Percentiles rank a stretch among this genome's conserved stretches.
Conservation (phyloP, 2,113 vertebrate species). For the Malurus alboscapulatus region DNA sequence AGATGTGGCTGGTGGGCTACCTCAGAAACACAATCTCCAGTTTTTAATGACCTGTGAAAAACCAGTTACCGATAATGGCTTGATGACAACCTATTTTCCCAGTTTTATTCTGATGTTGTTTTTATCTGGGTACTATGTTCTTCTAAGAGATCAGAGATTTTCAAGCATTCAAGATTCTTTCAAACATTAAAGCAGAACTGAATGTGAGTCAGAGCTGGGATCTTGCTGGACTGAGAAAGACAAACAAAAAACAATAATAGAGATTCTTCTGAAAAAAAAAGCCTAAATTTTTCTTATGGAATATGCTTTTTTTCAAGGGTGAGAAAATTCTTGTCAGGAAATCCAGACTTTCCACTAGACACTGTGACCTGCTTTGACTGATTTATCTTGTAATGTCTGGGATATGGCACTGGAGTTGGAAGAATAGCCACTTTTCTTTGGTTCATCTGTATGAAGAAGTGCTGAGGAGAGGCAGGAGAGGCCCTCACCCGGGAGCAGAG, state of each 20-base stretch:
- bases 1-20: not conserved
- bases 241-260: not conserved
- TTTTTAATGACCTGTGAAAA: not conserved
- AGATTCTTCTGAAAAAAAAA: not conserved
- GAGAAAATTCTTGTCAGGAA: conserved; percentile 12
- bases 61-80: not conserved
- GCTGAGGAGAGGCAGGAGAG: not conserved
- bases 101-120: not conserved
- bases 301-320: not conserved
- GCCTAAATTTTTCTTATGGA: not conserved
- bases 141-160: not conserved
- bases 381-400: not conserved
- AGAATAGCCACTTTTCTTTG: not conserved
- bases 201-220: conserved; percentile 48
- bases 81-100: conserved; percentile 12
- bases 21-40: not conserved
- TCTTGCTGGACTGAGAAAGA: not conserved
- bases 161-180: not conserved
- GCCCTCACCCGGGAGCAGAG: not conserved
- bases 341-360: conserved; percentile 7
- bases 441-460: rapidly evolving
- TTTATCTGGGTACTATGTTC: not conserved
- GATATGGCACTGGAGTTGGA: not conserved
- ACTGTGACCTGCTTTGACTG: not conserved
- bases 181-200: conserved; percentile 32